Base-by-base conservation (phyloP, 2,888 invertebrate genomes). In the Periphyllus acericola region DNA sequence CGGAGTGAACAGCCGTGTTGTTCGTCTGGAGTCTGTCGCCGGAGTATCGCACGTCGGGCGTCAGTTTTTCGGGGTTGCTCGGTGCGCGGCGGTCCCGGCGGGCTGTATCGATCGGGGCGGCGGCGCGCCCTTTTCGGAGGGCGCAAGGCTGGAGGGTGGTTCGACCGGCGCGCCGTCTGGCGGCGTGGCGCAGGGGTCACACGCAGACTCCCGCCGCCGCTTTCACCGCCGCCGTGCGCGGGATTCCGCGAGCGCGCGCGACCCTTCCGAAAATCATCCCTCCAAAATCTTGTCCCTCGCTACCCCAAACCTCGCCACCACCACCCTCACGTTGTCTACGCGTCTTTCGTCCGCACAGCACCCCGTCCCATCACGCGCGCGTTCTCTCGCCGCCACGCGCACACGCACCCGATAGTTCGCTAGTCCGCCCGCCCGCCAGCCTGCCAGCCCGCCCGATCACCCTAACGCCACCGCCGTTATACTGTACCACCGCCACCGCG, bases 51-150 rank as follows among this genome's bases (percentile, higher is more conserved):
- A 66, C 80, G 60, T 60, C 87, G 74, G 87, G 72, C 81, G 80
- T 81, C 46, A 60, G 66, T 85, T 85, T 85, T 78, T 68, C 78
- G 78, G 76, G 84, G 84, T 78, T n/a, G 84, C 32, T 76, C 46
- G 68, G 66, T 5, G 75, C 60, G 75, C 75, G 46, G 46, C 52
- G 32, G 68, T 68, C 87, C 84, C 84, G 84, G 84, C 87, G 80
- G 74, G 87, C 87, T 87, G 81, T 87, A 87, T 87, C 87, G 87
- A 87, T 87, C 87, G 40, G 60, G 60, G 72, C 36, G 71, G 72
- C 80, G 87, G 60, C 87, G 87, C 87, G 87, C 87, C 87, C 87
- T 85, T 85, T 85, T 68, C 46, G 46, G 68, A 6, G 52, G 32
- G 78, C 46, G 46, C 84, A 76, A 32, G 76, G 8, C 36, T 71